Base-by-base conservation (phyloP, 1,140 invertebrate species). In the Temnothorax longispinosus region DNA sequence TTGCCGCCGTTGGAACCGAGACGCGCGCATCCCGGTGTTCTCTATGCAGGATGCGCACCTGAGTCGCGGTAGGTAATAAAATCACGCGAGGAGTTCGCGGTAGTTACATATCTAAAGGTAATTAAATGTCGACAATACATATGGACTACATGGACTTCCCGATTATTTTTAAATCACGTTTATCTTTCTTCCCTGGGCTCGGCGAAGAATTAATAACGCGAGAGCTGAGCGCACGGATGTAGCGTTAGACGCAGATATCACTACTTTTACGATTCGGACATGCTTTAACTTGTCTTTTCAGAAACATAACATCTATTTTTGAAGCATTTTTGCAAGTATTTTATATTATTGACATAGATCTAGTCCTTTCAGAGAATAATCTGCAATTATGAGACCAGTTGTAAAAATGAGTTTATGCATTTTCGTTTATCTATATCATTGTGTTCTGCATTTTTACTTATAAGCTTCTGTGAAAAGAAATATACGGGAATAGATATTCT, bases 11-110 rank as follows among this genome's bases (percentile, higher is more conserved):
- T 47, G 80, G 50, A 58, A 32, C 87, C 44, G 47, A 84, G 27
- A 27, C 27, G 27, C 50, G 52, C 56, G 67, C 64, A 81, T 81
- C 75, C 75, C 58, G 69, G 54, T 72, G 54, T 89, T 82, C 76
- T 82, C 76, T 89, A 64, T 64, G 47, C 76, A 81, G 84, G 88
- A 89, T 89, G 76, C 56, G 54, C 87, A 89, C 84, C 82, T 86
- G 88, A 74, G 54, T 56, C 41, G 71, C 67, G 41, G 38, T 44
- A 52, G 69, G 71, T 76, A 78, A 85, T 80, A 65, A 89, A 89
- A 89, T 89, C 71, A 71, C 76, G 82, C 58, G 54, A 65, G 54
- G 50, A 21, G 80, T 44, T 82, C 27, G 54, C 67, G 41, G 54
- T 74, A 47, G 67, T 82, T 60, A 32, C 67, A 74, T 47, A 74